Evolutionary conservation across 2,113 vertebrate species (phyloP).

Genomic region (Dasyprocta punctata): DNA sequence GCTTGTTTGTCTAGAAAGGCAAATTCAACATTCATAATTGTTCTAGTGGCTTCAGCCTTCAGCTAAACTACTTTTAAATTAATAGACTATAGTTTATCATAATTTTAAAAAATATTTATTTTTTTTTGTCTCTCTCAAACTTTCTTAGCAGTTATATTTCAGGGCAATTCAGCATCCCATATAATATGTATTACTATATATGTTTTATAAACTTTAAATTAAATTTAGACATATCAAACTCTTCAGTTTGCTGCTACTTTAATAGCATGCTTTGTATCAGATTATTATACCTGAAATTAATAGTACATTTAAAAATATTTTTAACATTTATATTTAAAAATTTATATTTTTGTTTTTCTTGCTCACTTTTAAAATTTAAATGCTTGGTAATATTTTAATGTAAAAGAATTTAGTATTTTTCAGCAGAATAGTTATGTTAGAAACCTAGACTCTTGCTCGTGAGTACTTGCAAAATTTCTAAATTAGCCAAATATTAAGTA

Average conservation of each 20-base stretch:
- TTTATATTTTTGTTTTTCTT: neutral
- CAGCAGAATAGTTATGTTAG: neutral
- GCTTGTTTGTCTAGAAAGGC: neutral
- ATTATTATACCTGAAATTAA: neutral
- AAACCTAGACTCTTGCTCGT: neutral
- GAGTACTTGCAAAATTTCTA: neutral
- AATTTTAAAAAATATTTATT: constrained; percentile 8
- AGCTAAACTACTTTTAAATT: neutral
- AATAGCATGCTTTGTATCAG: neutral
- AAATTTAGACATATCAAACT: neutral
- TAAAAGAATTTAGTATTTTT: neutral
- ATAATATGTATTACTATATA: accelerated
- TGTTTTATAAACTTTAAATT: neutral
- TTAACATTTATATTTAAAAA: neutral
- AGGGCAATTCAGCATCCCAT: neutral
- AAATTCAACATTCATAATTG: neutral
- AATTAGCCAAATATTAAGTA: neutral
- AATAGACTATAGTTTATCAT: neutral
- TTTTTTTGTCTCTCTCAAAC: neutral
- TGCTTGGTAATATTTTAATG: neutral
- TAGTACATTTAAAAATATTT: neutral
- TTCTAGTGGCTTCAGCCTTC: neutral
- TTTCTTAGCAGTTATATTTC: neutral
- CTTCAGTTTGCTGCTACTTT: neutral
- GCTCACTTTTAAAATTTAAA: neutral